phyloP scores from a whole-genome alignment of 2,113 vertebrate genomes.

The Pseudorasbora parva region DNA sequence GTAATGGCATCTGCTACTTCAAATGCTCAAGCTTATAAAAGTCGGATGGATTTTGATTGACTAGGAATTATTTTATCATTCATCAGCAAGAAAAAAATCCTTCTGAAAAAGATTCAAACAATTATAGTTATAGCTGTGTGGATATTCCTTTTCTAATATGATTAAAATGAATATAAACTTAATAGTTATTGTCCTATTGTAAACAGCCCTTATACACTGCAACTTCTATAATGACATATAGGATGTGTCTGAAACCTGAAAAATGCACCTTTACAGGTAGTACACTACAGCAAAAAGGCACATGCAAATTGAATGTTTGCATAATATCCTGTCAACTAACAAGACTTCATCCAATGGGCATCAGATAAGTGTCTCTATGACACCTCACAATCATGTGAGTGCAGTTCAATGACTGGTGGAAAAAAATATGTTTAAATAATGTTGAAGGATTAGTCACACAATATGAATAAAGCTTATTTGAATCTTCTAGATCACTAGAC shows the following conservation, averaged over 20 bases:
- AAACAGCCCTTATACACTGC: neutral
- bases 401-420: neutral
- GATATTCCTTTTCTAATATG: neutral
- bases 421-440: neutral
- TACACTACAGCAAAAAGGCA: neutral
- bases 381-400: neutral
- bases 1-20: no score
- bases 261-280: neutral
- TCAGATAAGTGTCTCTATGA: neutral
- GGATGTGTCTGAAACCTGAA: neutral
- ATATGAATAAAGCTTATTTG: neutral
- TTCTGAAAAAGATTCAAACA: neutral
- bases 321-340: neutral
- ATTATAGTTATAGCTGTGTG: neutral
- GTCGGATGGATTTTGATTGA: neutral
- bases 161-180: neutral
- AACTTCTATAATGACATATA: neutral
- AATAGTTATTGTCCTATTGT: neutral
- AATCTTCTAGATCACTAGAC: neutral
- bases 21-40: neutral
- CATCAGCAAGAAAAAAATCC: neutral
- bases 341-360: neutral
- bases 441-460: neutral
- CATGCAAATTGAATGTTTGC: neutral
- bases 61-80: neutral